Evolutionary conservation across 2,888 invertebrate species (phyloP), one percentile per base, ranked within the genome.

Genomic region (Amitus sp.): DNA sequence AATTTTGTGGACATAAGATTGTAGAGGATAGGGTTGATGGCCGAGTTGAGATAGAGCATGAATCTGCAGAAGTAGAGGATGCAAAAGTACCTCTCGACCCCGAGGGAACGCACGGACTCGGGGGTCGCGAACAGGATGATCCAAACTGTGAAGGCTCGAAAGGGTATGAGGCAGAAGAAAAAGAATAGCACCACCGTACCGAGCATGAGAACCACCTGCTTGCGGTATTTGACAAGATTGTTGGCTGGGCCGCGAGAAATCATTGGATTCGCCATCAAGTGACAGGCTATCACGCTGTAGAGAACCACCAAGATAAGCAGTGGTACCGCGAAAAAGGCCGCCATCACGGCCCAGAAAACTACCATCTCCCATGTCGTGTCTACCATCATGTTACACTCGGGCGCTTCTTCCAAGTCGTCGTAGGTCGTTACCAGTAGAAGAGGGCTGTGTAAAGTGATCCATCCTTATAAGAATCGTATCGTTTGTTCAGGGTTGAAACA

Each of bases 1-100:
- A 96, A 96, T 79, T 95, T 95, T 1, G 94, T 92, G 57, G 94
- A 94, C 90, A 95, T 94, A 52, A 95, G 86, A 80, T 95, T 95
- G 83, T 96, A 96, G 48, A 96, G 84, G 73, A 95, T 92, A 9
- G 95, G 95, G 85, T 96, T 96, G 52, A 95, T 89, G 9, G 95
- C 95, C 45, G 95, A 95, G 82, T 96, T 95, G 50, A 95, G 86
- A 83, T 95, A 94, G 68, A 94, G 84, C 91, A 95, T 92, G 51
- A 94, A 89, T 68, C 95, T 88, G 77, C 92, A 92, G 83, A 94
- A 92, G 82, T 92, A 94, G 63, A 95, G 84, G 61, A 95, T 84
- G 79, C 90, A 91, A 83, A 92, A 94, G 82, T 93, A 95, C 51
- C 88, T 88, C 69, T 94, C 93, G 75, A 92, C 84, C 60, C 94